A percentile compares a stretch with the other conserved stretches of the same genome.
Evolutionary conservation across 2,888 invertebrate species (phyloP).

Genomic region (Cheilosia vulpina): DNA sequence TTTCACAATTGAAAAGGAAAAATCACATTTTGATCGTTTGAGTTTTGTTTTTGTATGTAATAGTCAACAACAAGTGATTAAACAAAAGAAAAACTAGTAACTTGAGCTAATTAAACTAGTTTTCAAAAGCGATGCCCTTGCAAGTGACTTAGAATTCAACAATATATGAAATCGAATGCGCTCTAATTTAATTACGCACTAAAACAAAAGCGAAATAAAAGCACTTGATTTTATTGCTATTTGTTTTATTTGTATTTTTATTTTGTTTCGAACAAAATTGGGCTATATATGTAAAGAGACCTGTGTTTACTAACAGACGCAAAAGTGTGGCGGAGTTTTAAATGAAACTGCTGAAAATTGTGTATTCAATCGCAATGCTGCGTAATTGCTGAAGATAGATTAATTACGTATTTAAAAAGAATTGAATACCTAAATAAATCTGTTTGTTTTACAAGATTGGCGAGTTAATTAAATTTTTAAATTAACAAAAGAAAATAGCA

Average conservation of each 20-base stretch:
- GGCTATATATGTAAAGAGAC: too few relatives aligned
- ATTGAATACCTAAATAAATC: too few relatives aligned
- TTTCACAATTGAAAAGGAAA: not conserved
- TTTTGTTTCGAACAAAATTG: not conserved
- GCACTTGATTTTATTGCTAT: not conserved
- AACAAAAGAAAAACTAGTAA: not conserved
- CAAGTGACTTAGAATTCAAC: constrained; percentile 1
- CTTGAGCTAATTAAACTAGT: not conserved
- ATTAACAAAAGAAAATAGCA: too few relatives aligned
- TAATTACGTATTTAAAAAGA: too few relatives aligned
- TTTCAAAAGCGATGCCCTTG: constrained; percentile 27
- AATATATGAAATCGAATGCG: not conserved
- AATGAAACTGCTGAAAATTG: too few relatives aligned
- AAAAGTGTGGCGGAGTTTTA: too few relatives aligned
- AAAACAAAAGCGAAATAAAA: not conserved
- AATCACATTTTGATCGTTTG: not conserved
- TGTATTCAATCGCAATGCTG: too few relatives aligned
- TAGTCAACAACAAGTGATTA: not conserved
- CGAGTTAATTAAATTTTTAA: too few relatives aligned
- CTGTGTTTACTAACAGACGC: too few relatives aligned
- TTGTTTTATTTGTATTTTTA: not conserved
- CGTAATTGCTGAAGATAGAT: too few relatives aligned
- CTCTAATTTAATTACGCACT: constrained; percentile 2
- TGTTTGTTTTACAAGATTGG: too few relatives aligned
- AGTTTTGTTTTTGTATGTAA: not conserved